Evolutionary conservation across 2,113 vertebrate species (phyloP).

Genomic region (Jaculus jaculus): DNA sequence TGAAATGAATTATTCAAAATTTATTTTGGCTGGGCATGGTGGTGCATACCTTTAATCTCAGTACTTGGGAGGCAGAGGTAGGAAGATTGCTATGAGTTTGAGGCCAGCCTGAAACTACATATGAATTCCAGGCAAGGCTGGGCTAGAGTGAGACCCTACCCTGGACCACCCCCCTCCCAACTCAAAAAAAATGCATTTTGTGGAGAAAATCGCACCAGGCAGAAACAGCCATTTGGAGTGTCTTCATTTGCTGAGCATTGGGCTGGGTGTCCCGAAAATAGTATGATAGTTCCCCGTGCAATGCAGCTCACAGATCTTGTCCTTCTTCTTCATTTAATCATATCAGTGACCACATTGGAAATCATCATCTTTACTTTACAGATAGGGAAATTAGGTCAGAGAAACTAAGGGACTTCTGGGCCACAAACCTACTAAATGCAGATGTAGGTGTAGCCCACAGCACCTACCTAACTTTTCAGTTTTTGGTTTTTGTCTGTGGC

Average conservation of each 20-base stretch:
- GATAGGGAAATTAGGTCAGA: neutral
- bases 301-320: fast-evolving
- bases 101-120: too few relatives aligned
- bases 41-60: neutral
- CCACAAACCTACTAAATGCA: neutral
- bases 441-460: neutral
- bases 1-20: neutral
- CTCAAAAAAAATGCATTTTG: neutral
- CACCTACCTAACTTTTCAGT: too few relatives aligned
- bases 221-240: neutral
- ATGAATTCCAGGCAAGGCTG: too few relatives aligned
- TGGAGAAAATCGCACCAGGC: neutral
- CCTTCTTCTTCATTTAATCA: neutral
- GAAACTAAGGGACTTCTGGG: neutral
- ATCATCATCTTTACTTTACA: neutral
- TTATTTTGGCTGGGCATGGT: too few relatives aligned
- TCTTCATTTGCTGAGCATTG: neutral
- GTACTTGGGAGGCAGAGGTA: too few relatives aligned
- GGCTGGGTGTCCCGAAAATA: neutral
- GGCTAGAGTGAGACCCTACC: too few relatives aligned
- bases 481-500: too few relatives aligned
- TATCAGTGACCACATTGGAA: neutral
- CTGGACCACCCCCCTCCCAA: too few relatives aligned
- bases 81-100: too few relatives aligned
- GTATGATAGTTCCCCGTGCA: fast-evolving